Conservation (phyloP, 2,888 invertebrate species). For the Pterobdella sp. region DNA sequence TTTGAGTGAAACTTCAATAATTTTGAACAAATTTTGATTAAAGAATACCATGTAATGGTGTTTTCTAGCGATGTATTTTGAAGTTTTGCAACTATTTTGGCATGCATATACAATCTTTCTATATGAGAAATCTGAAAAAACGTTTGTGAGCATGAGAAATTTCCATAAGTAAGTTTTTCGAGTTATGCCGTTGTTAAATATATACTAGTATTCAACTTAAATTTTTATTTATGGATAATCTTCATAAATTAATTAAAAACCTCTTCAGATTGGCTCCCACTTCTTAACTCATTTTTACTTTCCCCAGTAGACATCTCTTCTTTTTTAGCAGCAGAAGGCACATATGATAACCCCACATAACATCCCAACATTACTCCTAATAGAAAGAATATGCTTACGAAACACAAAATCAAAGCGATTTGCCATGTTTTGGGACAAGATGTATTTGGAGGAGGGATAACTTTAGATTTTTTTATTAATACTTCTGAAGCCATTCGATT, state of each 20-base stretch:
- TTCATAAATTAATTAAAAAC: too few species aligned
- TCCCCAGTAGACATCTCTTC: too few species aligned
- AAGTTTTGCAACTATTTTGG: not conserved
- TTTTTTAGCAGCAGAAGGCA: too few species aligned
- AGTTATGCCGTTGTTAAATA: too few species aligned
- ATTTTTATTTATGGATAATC: too few species aligned
- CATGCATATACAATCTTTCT: not conserved
- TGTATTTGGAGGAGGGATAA: not conserved
- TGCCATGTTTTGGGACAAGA: not conserved
- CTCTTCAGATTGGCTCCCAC: too few species aligned
- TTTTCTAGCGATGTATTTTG: not conserved
- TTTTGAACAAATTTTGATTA: not conserved
- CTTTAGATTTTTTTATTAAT: too few species aligned
- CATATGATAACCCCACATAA: not conserved
- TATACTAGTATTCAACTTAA: too few species aligned
- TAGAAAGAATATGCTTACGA: not conserved
- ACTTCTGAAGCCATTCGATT: too few species aligned
- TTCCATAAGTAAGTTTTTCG: too few species aligned
- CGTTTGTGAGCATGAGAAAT: too few species aligned
- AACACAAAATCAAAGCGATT: not conserved
- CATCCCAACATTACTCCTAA: not conserved
- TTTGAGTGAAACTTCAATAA: not conserved
- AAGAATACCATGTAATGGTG: not conserved
- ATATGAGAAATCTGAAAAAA: not conserved
- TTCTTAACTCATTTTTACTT: too few species aligned